Evolutionary conservation across 2,888 invertebrate genomes (phyloP).

Genomic region (Hydraecia micacea): DNA sequence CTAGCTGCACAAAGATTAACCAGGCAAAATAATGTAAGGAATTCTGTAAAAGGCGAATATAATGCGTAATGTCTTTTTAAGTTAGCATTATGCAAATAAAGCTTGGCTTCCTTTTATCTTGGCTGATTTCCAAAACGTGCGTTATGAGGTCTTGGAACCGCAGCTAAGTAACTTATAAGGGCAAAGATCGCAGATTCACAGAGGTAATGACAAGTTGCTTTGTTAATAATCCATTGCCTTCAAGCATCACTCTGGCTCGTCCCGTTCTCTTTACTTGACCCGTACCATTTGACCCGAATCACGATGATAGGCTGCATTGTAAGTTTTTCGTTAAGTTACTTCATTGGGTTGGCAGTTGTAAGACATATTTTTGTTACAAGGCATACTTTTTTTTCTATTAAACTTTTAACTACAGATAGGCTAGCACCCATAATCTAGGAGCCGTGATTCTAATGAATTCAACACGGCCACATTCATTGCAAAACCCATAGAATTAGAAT

Average conservation of each 20-base stretch:
- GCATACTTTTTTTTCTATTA: not conserved
- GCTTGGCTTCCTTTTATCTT: slow-evolving; percentile 27
- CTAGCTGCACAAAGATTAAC: slow-evolving; percentile 55
- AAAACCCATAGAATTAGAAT: slow-evolving; percentile 35
- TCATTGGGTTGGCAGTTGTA: not conserved
- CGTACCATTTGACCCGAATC: slow-evolving; percentile 21
- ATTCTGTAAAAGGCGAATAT: slow-evolving; percentile 49
- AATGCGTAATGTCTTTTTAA: slow-evolving; percentile 46
- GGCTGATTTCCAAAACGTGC: slow-evolving; percentile 32
- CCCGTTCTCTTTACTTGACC: slow-evolving; percentile 38
- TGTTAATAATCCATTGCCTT: slow-evolving; percentile 17
- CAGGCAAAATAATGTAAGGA: slow-evolving; percentile 51
- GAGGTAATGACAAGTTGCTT: slow-evolving; percentile 39
- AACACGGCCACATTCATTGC: slow-evolving; percentile 30
- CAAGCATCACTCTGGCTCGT: not conserved
- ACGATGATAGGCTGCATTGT: slow-evolving; percentile 5
- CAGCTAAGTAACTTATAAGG: slow-evolving; percentile 34
- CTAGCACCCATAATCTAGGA: not conserved
- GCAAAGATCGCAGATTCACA: slow-evolving; percentile 39
- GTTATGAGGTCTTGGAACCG: slow-evolving; percentile 19
- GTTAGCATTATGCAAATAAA: slow-evolving; percentile 46
- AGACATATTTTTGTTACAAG: not conserved
- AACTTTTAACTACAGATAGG: not conserved
- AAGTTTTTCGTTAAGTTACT: not conserved
- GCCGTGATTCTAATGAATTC: slow-evolving; percentile 1